A percentile compares a stretch with the other conserved stretches of the same genome.
Conservation (phyloP, 2,113 vertebrate genomes). For the Capreolus pygargus region DNA sequence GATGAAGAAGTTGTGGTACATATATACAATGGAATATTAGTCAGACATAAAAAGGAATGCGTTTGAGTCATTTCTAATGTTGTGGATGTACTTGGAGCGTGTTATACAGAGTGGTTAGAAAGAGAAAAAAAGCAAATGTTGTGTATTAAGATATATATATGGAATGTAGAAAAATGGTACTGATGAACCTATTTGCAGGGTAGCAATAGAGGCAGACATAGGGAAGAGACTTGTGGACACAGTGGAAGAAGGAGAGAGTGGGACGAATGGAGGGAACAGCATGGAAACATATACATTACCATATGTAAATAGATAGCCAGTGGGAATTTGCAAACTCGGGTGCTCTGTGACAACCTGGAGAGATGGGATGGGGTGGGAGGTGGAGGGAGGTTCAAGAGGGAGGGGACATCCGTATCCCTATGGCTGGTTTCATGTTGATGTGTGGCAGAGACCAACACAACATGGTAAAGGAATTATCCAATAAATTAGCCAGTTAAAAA, state of each 20-base stretch:
- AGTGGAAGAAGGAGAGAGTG: not conserved
- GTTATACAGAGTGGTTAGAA: not conserved
- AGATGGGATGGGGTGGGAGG: not conserved
- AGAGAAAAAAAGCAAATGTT: not conserved
- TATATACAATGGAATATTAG: not conserved
- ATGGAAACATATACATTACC: not conserved
- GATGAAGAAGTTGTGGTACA: not conserved
- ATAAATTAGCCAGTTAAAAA: conserved; percentile 49
- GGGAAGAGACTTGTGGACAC: not conserved
- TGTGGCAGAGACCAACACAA: not conserved
- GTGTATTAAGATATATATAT: not conserved
- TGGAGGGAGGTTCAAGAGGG: not conserved
- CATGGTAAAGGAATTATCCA: not conserved
- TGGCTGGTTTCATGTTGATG: not conserved
- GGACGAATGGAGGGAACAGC: not conserved
- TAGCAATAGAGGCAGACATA: not conserved
- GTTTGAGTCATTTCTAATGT: not conserved
- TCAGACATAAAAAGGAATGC: not conserved
- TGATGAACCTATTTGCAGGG: not conserved
- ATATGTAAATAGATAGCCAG: not conserved
- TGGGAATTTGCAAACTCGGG: not conserved
- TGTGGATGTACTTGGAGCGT: not conserved
- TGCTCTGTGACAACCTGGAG: not conserved
- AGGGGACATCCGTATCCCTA: not conserved
- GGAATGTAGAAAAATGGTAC: not conserved